Conservation (phyloP, 2,113 vertebrate genomes). For the Eonycteris spelaea region DNA sequence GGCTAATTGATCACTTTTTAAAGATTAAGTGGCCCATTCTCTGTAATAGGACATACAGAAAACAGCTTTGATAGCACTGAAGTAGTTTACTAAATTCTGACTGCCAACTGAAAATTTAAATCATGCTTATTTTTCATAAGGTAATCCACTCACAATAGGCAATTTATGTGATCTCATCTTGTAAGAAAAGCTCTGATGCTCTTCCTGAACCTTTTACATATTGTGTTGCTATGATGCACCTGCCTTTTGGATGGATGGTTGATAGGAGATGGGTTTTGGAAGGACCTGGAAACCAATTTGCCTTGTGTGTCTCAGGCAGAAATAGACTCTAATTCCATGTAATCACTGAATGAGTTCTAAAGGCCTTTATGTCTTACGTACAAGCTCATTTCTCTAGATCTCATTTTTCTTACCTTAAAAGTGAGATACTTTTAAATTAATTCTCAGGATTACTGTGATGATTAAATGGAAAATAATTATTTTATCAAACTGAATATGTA, state of each 20-base stretch:
- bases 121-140: constrained; percentile 57
- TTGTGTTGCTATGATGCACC: constrained; percentile 45
- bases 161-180: constrained; percentile 51
- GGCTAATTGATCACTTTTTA: constrained; percentile 67
- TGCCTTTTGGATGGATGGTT: constrained; percentile 18
- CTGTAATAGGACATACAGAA: constrained; percentile 42
- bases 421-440: not conserved
- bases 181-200: constrained; percentile 34
- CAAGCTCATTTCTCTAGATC: not conserved
- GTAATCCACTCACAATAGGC: constrained; percentile 65
- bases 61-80: constrained; percentile 45
- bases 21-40: constrained; percentile 64
- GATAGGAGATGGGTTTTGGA: not conserved
- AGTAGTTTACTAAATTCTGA: constrained; percentile 47
- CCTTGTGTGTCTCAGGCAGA: not conserved
- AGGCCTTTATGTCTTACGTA: not conserved
- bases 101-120: constrained; percentile 65
- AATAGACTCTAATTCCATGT: constrained; percentile 9
- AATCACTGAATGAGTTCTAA: not conserved
- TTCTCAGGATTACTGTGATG: constrained; percentile 9
- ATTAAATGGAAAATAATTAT: not conserved
- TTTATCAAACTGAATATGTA: not conserved
- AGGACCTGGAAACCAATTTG: constrained; percentile 3
- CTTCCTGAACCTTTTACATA: constrained; percentile 35
- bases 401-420: constrained; percentile 19